Base-by-base conservation (phyloP, 1,140 invertebrate genomes). In the Saxidomus purpurata region DNA sequence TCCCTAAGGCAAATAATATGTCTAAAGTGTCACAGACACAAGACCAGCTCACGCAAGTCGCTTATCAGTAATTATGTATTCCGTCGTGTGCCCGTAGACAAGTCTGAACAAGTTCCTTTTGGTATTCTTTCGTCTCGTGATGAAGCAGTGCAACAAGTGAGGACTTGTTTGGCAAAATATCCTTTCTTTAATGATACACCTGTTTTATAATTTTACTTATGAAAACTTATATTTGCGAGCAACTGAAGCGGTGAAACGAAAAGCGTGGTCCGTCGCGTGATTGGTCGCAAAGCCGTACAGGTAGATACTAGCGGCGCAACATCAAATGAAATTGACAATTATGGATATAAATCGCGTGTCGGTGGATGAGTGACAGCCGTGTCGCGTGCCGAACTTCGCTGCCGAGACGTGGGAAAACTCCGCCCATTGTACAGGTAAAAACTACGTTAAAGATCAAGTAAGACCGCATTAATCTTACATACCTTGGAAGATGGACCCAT, bases 261-360 rank as follows among this genome's bases (percentile, higher is more conserved):
- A 28, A 71, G 34, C 9, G 25, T 36, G 9, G 59, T 40, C 22
- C 55, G 40, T 82, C n/a, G 47, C 59, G 34, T 38, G 55, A 82
- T 82, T 82, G 80, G 80, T 38, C 40, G 67, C 47, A 17, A 34
- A 15, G 9, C 15, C n/a, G 28, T 36, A 52, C 67, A 74, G 63
- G 83, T 71, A 74, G n/a, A 55, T 34, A 71, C 83, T 25, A 17
- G 38, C 67, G 63, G 40, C 71, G 11, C 9, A 43, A 61, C 63
- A 81, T 67, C 86, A 88, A 81, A 80, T 88, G 77, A 88, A 81
- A 88, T 83, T 74, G 79, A 76, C 79, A 89, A 83, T 83, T 84
- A 59, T 77, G 67, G 79, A 47, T 28, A 63, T 59, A 84, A 76
- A 88, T 61, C 61, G 80, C 80, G 87, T 71, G 80, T 88, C 74